A percentile compares a stretch with the other conserved stretches of the same genome.
phyloP scores from a whole-genome alignment of 2,888 invertebrate genomes.

The Crocallis elinguaria region DNA sequence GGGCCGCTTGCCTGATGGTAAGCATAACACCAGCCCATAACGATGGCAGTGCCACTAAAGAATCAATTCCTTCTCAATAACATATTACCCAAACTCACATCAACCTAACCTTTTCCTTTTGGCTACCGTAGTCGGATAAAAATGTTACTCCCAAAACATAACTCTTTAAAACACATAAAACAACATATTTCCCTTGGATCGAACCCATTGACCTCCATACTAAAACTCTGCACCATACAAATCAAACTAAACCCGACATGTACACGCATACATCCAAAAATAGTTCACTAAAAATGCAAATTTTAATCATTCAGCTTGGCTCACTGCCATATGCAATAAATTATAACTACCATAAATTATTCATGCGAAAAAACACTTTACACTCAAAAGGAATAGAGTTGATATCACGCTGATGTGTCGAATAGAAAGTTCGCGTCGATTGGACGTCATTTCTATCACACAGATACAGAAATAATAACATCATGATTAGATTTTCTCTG shows the following conservation, averaged over 20 bases:
- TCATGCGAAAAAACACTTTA: neutral
- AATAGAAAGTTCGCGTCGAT: constrained; percentile 20
- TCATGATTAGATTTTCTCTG: neutral
- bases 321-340: neutral
- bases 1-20: too few species aligned
- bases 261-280: constrained; percentile 6
- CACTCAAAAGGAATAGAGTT: neutral
- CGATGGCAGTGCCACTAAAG: too few species aligned
- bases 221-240: neutral
- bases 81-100: too few species aligned
- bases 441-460: constrained; percentile 2
- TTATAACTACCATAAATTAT: neutral
- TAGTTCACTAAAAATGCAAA: constrained; percentile 17
- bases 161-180: too few species aligned
- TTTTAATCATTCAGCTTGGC: constrained; percentile 10
- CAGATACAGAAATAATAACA: neutral
- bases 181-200: neutral
- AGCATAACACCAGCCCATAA: too few species aligned
- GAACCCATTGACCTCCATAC: neutral
- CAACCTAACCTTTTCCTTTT: too few species aligned
- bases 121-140: too few species aligned
- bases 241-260: neutral
- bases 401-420: neutral
- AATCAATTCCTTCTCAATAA: too few species aligned
- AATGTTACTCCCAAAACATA: too few species aligned